Evolutionary conservation across 2,888 invertebrate genomes (phyloP), one percentile per base, ranked within the genome.

Genomic region (Chesias legatella): DNA sequence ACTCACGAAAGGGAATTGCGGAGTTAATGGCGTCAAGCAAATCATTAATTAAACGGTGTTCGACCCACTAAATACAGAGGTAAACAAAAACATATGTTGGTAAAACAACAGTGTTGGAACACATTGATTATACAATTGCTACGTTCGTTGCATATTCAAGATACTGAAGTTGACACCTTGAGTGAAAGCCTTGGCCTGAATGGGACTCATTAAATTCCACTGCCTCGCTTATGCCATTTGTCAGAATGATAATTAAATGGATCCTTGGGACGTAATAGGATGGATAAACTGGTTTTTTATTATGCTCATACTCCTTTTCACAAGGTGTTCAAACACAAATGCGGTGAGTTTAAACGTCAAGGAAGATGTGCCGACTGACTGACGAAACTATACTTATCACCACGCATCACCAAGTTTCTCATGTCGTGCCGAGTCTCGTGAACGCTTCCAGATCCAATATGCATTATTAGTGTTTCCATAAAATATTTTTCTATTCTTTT

Each of bases 151-250:
- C 60, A 55, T 51, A 55, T 52, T 52, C 38, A 51, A 47, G n/a
- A n/a, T n/a, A 45, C 32, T 23, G 35, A 34, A 31, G 38, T 31
- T 41, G 39, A 36, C 43, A 17, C 41, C 33, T 43, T 36, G 33
- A 38, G 33, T 25, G 17, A 59, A 62, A 71, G 60, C 81, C 81
- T 81, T 81, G 81, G 76, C 79, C 79, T 56, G 58, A 79, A 77
- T 79, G 67, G 67, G 65, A 63, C 72, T 79, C 76, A 72, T 81
- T 77, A 79, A 79, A 79, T 79, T 77, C 70, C 68, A 74, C 66
- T 69, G 70, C 66, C 68, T 68, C 75, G 72, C 67, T 74, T 67
- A 73, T 71, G 67, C 64, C 74, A 69, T 76, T 79, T 71, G 72
- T 71, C 36, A 64, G 68, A 68, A 73, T 67, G 70, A 71, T 73